Conservation (phyloP, 1,140 invertebrate species). For the Neotoxoptera formosana region DNA sequence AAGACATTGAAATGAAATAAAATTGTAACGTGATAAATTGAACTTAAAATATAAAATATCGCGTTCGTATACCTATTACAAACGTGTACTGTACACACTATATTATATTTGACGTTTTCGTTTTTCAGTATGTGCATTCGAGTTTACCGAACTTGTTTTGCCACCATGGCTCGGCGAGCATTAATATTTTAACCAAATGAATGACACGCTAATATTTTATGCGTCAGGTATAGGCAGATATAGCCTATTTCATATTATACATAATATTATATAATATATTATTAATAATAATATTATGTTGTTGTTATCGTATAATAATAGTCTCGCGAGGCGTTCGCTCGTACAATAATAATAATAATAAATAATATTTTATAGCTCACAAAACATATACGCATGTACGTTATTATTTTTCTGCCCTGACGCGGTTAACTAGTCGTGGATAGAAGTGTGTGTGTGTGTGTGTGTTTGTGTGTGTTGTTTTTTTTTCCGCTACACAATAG, state of each 20-base stretch:
- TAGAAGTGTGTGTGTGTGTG: neutral
- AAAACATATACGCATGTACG: neutral
- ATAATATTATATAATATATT: neutral
- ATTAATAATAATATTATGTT: neutral
- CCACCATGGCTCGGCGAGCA: neutral
- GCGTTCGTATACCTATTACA: neutral
- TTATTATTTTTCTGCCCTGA: neutral
- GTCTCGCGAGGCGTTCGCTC: neutral
- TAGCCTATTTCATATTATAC: neutral
- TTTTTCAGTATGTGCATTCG: conserved; percentile 3
- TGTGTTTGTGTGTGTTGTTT: no score
- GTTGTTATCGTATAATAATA: neutral
- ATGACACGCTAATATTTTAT: conserved; percentile 30
- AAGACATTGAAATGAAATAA: neutral
- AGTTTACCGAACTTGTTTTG: conserved; percentile 2
- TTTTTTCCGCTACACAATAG: neutral
- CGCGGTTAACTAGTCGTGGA: neutral
- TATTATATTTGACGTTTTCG: conserved; percentile 9
- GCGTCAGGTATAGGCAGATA: neutral
- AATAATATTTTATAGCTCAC: neutral
- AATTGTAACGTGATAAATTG: neutral
- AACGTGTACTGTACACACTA: neutral
- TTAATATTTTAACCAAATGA: conserved; percentile 19
- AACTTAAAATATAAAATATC: conserved; percentile 21
- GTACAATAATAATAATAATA: neutral